Evolutionary conservation across 2,888 invertebrate species (phyloP).

Genomic region (Nymphalis polychloros): DNA sequence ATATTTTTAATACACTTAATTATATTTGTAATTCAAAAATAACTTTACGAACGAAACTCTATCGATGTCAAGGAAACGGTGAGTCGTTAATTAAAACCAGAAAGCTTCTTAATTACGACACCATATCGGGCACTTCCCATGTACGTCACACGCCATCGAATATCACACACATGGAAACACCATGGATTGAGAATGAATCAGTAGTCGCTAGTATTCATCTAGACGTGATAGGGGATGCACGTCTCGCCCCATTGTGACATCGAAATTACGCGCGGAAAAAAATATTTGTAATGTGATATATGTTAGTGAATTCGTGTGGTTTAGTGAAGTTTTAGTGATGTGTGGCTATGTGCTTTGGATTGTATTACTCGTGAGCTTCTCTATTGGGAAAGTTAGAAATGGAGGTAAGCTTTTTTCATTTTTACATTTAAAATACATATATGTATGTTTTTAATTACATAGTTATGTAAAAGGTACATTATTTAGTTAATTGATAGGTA

Average conservation of each 20-base stretch:
- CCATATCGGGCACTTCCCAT: slow-evolving; percentile 16
- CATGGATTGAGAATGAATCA: slow-evolving; percentile 31
- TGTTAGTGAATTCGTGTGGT: slow-evolving; percentile 16
- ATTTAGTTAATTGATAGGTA: too few relatives aligned
- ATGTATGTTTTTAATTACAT: background rate
- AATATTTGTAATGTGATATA: slow-evolving; percentile 21
- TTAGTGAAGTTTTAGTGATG: slow-evolving; percentile 55
- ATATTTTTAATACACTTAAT: too few relatives aligned
- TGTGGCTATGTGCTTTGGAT: slow-evolving; percentile 57
- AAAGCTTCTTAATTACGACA: slow-evolving; percentile 41
- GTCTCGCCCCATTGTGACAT: slow-evolving; percentile 25
- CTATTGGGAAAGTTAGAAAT: slow-evolving; percentile 61
- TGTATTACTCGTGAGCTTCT: slow-evolving; percentile 55
- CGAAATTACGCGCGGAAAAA: slow-evolving; percentile 22
- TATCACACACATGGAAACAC: slow-evolving; percentile 34
- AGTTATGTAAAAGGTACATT: too few relatives aligned
- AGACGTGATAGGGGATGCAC: slow-evolving; percentile 40
- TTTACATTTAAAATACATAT: background rate
- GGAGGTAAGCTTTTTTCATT: slow-evolving; percentile 54
- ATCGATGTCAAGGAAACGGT: slow-evolving; percentile 18
- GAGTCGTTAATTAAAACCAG: slow-evolving; percentile 40
- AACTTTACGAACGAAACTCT: background rate
- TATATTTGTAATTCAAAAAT: background rate
- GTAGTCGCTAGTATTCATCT: slow-evolving; percentile 52
- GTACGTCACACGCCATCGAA: slow-evolving; percentile 24